Base-by-base conservation (phyloP, 2,113 vertebrate genomes). In the Rhinolophus sinicus region DNA sequence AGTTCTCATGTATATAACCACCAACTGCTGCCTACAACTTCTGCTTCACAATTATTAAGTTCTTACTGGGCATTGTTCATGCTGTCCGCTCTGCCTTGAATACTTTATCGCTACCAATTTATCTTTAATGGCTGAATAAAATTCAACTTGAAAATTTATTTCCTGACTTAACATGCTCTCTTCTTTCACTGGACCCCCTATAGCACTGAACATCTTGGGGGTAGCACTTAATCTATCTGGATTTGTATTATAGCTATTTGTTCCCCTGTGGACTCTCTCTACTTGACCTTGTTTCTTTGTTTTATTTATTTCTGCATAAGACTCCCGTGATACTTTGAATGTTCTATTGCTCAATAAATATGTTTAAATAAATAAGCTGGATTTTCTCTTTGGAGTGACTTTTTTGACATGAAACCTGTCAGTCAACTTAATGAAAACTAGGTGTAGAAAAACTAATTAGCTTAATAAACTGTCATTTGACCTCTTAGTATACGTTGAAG, bases 321-420 rank as follows among this genome's bases (percentile, higher is more conserved):
- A 75, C 21, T 8, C 26, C 8, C 21, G 56, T n/a, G 18, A 2
- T 87, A 26, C 26, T 33, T 72, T 77, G 15, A 87, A 91, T 65
- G 12, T 1, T 60, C 4, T 38, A 58, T 83, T 90, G 50, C 5
- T 87, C 52, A 77, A 62, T 24, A 76, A 69, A 67, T 64, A 22
- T 38, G 64, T 80, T 87, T 64, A 65, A 93, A 92, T 91, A 93
- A 76, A 73, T 62, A 75, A 69, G 38, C 24, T 92, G 22, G 81
- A 50, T 91, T 54, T 69, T 58, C 22, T 81, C 26, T 56, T 83
- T 93, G 10, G 21, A 83, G 44, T 21, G 21, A 69, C 13, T 22
- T n/a, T 89, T 78, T 73, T 77, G 14, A 88, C 33, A 16, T 33
- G 11, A 81, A 97, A 92, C 30, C 24, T 76, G 54, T 65, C 24